These are phyloP conservation scores for Andricus grossulariae DNA, from an alignment of 1,140 invertebrate genomes.

Conservation along the genomic window DNA sequence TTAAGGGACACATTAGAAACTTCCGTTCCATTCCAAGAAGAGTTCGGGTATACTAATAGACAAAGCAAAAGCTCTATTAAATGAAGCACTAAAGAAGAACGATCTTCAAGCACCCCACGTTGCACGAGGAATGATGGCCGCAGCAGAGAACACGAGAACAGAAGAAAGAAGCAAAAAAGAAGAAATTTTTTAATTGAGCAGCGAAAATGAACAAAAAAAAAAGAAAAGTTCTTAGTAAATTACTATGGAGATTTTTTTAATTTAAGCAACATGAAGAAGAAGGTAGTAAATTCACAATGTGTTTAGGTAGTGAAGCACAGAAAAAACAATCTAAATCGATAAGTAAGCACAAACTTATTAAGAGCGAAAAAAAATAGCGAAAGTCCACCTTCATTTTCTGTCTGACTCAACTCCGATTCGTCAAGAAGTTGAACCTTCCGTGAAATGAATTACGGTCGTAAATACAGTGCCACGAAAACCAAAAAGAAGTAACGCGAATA, in stretches of 20 bases:
- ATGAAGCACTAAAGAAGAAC: background rate
- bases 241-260: background rate
- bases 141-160: too few relatives aligned
- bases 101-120: background rate
- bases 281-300: too few relatives aligned
- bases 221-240: too few relatives aligned
- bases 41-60: too few relatives aligned
- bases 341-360: background rate
- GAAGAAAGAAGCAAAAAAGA: background rate
- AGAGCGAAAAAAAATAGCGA: background rate
- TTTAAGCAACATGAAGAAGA: background rate
- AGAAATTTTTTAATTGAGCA: background rate
- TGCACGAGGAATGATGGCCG: conserved; percentile 11
- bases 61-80: background rate
- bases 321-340: background rate
- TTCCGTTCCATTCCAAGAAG: too few relatives aligned
- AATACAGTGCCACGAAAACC: background rate
- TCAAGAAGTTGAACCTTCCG: background rate
- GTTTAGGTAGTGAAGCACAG: too few relatives aligned
- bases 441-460: background rate
- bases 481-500: too few relatives aligned
- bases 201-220: background rate
- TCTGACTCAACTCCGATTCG: background rate
- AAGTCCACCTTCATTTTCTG: too few relatives aligned
- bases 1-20: too few relatives aligned